Evolutionary conservation across 2,888 invertebrate species (phyloP), one percentile per base, ranked within the genome.

Genomic region (Hydraecia micacea): DNA sequence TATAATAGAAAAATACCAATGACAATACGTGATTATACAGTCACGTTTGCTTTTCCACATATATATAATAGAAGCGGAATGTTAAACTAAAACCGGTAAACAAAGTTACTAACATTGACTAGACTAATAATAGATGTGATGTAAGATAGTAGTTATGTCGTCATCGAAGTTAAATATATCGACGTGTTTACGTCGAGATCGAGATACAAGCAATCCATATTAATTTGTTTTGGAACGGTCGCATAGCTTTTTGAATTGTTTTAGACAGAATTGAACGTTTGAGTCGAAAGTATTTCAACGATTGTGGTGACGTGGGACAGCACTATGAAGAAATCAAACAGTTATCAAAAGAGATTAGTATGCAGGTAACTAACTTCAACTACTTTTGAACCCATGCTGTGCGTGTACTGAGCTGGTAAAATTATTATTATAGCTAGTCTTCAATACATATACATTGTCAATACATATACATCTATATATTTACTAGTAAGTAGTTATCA

Each of bases 161-260:
- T 87, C 88, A 88, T 77, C 71, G 66, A 82, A 82, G 66, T 39
- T 73, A 71, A 77, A 76, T 66, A 76, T 66, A 73, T 74, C 46
- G 72, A 55, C 6, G n/a, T 73, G 80, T 80, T 81, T 73, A 74
- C 75, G 32, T 70, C 42, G 7, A 69, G 42, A 76, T 66, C 42
- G 28, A 74, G 58, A 32, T 66, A 73, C 39, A 69, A 58, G 25
- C 7, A 28, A 58, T 42, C 55, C 21, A 42, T 63, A 70, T 36
- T 52, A 72, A 58, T 60, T 28, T 62, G 9, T 52, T 36, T 73
- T 21, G n/a, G 49, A 15, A n/a, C 0, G 11, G 28, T 76, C 46
- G 15, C 25, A 55, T 42, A 36, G 21, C 6, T 39, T 18, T 60
- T 52, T n/a, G 28, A 21, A 60, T 58, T 65, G 11, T 46, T 70